Conservation (phyloP, 2,113 vertebrate genomes). For the Larimichthys polyactis region DNA sequence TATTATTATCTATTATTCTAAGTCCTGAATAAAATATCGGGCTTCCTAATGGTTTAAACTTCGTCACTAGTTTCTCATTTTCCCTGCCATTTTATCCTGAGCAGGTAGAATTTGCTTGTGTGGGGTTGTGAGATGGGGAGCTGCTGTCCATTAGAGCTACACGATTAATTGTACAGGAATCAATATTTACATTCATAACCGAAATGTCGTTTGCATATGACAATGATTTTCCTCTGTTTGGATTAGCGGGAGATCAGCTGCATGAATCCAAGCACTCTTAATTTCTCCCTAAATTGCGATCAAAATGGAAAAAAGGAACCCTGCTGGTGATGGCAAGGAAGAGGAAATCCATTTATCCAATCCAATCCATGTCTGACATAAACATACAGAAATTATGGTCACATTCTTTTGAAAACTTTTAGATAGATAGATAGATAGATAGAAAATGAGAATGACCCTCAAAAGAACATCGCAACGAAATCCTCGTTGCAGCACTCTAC, state of each 20-base stretch:
- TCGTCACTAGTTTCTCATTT: not conserved
- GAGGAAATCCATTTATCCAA: not conserved
- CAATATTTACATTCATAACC: constrained; percentile 38
- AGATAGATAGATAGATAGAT: not conserved
- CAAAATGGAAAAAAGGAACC: not conserved
- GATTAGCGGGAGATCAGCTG: constrained; percentile 29
- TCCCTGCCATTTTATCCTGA: not conserved
- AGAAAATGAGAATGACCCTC: not conserved
- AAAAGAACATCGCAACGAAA: constrained; percentile 13
- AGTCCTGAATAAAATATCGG: not conserved
- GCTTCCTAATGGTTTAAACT: not conserved
- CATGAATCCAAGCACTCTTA: constrained; percentile 14
- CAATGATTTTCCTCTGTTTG: constrained; percentile 13
- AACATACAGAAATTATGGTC: not conserved
- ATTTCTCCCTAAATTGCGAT: constrained; percentile 27
- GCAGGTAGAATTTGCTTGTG: not conserved
- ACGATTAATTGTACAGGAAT: constrained; percentile 43
- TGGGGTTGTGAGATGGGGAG: constrained; percentile 16
- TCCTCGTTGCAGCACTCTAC: not conserved
- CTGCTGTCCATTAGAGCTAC: constrained; percentile 24
- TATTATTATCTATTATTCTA: not conserved
- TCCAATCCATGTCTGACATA: not conserved
- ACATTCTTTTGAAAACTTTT: not conserved
- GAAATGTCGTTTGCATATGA: constrained; percentile 21
- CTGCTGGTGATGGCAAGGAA: not conserved